These are phyloP conservation scores for Rhagoletis pomonella DNA, from an alignment of 1,140 invertebrate genomes.

Conservation along the genomic window DNA sequence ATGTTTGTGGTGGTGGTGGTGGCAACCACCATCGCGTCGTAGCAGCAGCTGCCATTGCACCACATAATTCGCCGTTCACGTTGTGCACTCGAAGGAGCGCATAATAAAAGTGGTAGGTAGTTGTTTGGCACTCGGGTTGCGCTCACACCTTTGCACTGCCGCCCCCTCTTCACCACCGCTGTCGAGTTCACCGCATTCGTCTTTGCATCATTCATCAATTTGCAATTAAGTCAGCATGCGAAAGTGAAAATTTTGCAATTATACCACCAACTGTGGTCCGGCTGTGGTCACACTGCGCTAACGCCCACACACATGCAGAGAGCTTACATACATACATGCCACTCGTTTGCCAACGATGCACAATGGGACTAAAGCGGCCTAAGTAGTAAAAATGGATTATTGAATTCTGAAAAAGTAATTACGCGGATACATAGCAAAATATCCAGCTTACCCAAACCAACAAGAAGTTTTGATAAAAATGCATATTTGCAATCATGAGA, in stretches of 20 bases:
- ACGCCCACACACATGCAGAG: not conserved
- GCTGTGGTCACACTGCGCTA: not conserved
- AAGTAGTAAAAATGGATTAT: too few relatives aligned
- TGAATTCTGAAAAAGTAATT: too few relatives aligned
- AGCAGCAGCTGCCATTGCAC: not conserved
- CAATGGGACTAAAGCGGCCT: too few relatives aligned
- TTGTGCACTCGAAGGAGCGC: not conserved
- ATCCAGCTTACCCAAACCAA: too few relatives aligned
- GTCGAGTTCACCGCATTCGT: not conserved
- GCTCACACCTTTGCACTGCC: not conserved
- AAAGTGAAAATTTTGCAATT: constrained; percentile 51
- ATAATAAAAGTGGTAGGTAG: not conserved
- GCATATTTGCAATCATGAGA: too few relatives aligned
- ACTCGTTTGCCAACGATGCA: too few relatives aligned
- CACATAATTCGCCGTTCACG: not conserved
- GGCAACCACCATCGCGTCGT: not conserved
- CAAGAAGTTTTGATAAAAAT: too few relatives aligned
- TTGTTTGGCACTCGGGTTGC: not conserved
- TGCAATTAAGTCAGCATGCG: constrained; percentile 41
- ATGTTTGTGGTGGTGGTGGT: not conserved
- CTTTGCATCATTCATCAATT: constrained; percentile 38
- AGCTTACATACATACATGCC: too few relatives aligned
- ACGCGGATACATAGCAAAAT: too few relatives aligned
- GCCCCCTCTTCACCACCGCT: not conserved
- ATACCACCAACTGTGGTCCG: constrained; percentile 40